Conservation (phyloP, 2,797 vertebrate genomes). For the Alosa sapidissima region DNA sequence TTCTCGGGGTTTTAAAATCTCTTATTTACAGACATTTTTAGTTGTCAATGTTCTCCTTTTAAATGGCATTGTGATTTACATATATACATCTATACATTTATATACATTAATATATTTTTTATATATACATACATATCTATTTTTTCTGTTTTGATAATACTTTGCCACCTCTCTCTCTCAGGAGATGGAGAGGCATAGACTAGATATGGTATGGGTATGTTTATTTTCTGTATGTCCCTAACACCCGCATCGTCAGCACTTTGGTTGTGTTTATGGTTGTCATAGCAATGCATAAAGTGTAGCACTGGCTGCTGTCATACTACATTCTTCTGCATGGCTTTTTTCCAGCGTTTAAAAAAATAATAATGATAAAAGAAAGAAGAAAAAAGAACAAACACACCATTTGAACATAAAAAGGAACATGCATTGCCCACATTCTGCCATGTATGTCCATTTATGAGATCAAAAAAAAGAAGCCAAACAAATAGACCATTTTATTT, state of each 20-base stretch:
- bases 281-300: conserved; percentile 99
- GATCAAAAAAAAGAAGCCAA: not conserved
- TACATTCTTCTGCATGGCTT: conserved; percentile 99
- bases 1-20: conserved; percentile 5
- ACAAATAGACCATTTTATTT: not conserved
- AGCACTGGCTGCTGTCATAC: conserved; percentile 99
- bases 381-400: conserved; percentile 40
- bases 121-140: conserved; percentile 62
- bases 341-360: conserved; percentile 81
- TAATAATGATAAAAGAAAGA: conserved; percentile 49
- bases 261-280: conserved; percentile 99
- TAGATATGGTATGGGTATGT: conserved; percentile 99
- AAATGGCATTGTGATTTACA: conserved; percentile 81
- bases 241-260: conserved; percentile 99
- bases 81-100: not conserved
- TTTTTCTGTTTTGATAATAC: conserved; percentile 99
- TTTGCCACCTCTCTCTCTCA: conserved; percentile 99
- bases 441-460: conserved; percentile 73
- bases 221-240: conserved; percentile 86
- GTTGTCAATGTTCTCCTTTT: conserved; percentile 44
- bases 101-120: not conserved
- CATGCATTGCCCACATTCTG: conserved; percentile 97
- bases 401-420: conserved; percentile 62
- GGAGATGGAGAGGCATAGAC: conserved; percentile 99
- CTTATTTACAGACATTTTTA: conserved; percentile 58